Percentiles rank a stretch among this genome's conserved stretches.
Conservation (phyloP, 2,888 invertebrate species). For the Erebia palarica region DNA sequence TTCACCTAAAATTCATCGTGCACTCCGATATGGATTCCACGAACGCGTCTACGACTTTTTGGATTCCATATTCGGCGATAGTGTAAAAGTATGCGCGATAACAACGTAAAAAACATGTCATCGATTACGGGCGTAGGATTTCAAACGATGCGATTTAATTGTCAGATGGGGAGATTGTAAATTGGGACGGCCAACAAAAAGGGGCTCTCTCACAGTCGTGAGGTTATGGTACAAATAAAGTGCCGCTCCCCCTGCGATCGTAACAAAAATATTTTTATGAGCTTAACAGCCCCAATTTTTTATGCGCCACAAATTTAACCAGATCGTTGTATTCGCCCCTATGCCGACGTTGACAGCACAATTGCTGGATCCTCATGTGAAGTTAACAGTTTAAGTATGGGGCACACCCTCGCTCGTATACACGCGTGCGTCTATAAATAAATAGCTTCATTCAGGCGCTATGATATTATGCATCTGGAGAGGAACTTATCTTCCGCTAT, state of each 20-base stretch:
- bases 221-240: background rate
- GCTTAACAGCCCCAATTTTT: conserved; percentile 32
- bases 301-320: conserved; percentile 27
- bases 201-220: conserved; percentile 10
- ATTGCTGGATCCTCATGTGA: conserved; percentile 45
- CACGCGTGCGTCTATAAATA: conserved; percentile 50
- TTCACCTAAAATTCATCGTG: conserved; percentile 49
- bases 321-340: conserved; percentile 36
- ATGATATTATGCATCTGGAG: conserved; percentile 49
- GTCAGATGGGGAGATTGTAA: conserved; percentile 15
- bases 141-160: conserved; percentile 24
- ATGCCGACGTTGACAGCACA: conserved; percentile 47
- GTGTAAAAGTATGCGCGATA: conserved; percentile 21
- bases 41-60: conserved; percentile 42
- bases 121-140: conserved; percentile 20
- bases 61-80: conserved; percentile 31
- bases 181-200: conserved; percentile 17
- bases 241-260: conserved; percentile 16
- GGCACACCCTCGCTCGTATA: conserved; percentile 43
- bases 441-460: conserved; percentile 49
- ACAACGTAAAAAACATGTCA: conserved; percentile 18
- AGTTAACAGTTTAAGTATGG: conserved; percentile 42
- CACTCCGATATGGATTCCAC: conserved; percentile 45
- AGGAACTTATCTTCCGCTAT: conserved; percentile 41
- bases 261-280: conserved; percentile 25